phyloP scores from a whole-genome alignment of 1,140 invertebrate species.

The Matsumurasca onukii region DNA sequence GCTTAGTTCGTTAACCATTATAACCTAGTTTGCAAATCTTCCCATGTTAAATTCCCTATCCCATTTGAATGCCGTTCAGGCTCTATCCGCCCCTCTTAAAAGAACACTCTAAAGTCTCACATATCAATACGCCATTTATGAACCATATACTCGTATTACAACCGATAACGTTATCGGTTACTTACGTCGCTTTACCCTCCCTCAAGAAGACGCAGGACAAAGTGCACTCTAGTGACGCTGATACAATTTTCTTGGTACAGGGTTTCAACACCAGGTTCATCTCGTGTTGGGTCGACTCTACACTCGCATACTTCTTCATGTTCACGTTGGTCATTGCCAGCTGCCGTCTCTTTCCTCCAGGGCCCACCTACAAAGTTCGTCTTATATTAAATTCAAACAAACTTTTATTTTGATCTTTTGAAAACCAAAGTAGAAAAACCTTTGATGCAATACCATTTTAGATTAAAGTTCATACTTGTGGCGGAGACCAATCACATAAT shows the following conservation, averaged over 20 bases:
- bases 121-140: too few species aligned
- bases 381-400: neutral
- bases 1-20: too few species aligned
- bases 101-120: too few species aligned
- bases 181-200: slow-evolving; percentile 97
- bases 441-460: too few species aligned
- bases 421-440: neutral
- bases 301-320: slow-evolving; percentile 87
- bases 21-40: too few species aligned
- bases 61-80: too few species aligned
- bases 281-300: slow-evolving; percentile 81
- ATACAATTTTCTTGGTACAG: slow-evolving; percentile 77
- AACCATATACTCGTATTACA: too few species aligned
- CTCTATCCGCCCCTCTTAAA: too few species aligned
- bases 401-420: neutral
- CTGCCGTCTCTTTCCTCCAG: slow-evolving; percentile 78
- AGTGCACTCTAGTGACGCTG: slow-evolving; percentile 80
- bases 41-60: too few species aligned
- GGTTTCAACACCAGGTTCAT: slow-evolving; percentile 76
- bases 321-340: slow-evolving; percentile 87
- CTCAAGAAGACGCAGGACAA: slow-evolving; percentile 88
- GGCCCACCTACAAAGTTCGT: slow-evolving; percentile 61
- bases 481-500: too few species aligned
- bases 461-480: too few species aligned
- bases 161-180: too few species aligned